Evolutionary conservation across 2,888 invertebrate genomes (phyloP).

Genomic region (Drosophila nr. fundita): DNA sequence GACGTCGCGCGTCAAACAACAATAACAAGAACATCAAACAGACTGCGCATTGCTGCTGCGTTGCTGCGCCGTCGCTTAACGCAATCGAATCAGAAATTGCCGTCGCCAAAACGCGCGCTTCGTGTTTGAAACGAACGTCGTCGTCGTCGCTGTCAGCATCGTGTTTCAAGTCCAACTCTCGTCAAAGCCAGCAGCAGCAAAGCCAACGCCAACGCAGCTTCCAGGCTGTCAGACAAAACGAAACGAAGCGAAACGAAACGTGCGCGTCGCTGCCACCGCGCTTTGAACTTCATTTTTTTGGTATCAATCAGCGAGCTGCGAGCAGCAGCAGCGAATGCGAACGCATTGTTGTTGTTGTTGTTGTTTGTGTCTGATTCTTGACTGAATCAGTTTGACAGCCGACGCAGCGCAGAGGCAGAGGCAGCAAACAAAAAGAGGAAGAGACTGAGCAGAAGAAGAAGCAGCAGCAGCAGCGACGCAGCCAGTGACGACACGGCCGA

Average conservation of each 20-base stretch:
- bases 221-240: constrained; percentile 56
- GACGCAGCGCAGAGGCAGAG: constrained; percentile 32
- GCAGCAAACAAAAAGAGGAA: constrained; percentile 52
- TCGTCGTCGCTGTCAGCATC: constrained; percentile 52
- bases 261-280: constrained; percentile 67
- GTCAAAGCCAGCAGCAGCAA: constrained; percentile 47
- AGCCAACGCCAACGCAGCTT: constrained; percentile 57
- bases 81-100: constrained; percentile 80
- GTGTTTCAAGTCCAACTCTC: constrained; percentile 67
- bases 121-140: constrained; percentile 65
- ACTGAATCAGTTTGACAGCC: constrained; percentile 81
- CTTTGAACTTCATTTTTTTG: constrained; percentile 80
- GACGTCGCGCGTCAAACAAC: constrained; percentile 64
- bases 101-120: constrained; percentile 77
- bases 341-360: constrained; percentile 48
- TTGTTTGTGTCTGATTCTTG: constrained; percentile 71
- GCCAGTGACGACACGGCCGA: constrained; percentile 76
- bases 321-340: constrained; percentile 42
- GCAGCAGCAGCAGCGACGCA: constrained; percentile 49
- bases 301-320: constrained; percentile 71
- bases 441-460: constrained; percentile 32
- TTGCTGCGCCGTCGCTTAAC: constrained; percentile 75
- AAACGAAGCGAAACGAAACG: constrained; percentile 70
- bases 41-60: constrained; percentile 60
- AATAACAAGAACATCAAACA: constrained; percentile 32